Percentiles rank a stretch among this genome's conserved stretches.
These are phyloP conservation scores for Caenorhabditis wallacei DNA, from an alignment of 2,888 invertebrate genomes.

Conservation along the genomic window DNA sequence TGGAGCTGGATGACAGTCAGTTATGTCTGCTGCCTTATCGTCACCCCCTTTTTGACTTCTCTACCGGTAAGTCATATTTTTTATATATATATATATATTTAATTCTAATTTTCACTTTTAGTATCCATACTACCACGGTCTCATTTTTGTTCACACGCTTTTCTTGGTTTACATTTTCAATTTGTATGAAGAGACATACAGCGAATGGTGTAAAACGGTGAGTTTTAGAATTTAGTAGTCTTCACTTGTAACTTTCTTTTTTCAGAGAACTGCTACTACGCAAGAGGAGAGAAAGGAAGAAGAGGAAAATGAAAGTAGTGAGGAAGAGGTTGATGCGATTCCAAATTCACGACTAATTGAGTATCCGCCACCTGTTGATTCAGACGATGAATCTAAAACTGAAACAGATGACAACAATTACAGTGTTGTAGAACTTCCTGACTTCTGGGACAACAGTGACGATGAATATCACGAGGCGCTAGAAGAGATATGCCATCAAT, in stretches of 20 bases:
- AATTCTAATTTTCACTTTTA: not conserved
- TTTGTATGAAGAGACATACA: no score
- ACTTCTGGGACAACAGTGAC: slow-evolving; percentile 4
- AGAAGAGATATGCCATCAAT: not conserved
- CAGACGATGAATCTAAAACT: slow-evolving; percentile 5
- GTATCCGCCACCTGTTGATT: slow-evolving; percentile 31
- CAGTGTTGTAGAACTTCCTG: slow-evolving; percentile 16
- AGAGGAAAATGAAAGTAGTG: not conserved
- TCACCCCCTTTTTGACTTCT: no score
- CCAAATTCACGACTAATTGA: slow-evolving; percentile 12
- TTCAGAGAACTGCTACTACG: no score
- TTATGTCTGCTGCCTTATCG: no score
- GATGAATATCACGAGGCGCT: slow-evolving; percentile 34
- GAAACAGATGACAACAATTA: slow-evolving; percentile 20
- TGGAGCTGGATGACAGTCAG: no score
- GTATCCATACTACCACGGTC: not conserved
- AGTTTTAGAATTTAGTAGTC: no score
- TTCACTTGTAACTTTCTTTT: no score
- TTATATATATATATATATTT: no score
- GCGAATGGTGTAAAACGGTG: no score
- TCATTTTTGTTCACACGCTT: no score
- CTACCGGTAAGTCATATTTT: no score
- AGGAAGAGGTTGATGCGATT: slow-evolving; percentile 9
- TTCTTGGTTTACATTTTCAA: no score
- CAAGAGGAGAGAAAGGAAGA: not conserved